These are phyloP conservation scores for Tigriopus californicus DNA, from an alignment of 2,888 invertebrate genomes.

Conservation along the genomic window DNA sequence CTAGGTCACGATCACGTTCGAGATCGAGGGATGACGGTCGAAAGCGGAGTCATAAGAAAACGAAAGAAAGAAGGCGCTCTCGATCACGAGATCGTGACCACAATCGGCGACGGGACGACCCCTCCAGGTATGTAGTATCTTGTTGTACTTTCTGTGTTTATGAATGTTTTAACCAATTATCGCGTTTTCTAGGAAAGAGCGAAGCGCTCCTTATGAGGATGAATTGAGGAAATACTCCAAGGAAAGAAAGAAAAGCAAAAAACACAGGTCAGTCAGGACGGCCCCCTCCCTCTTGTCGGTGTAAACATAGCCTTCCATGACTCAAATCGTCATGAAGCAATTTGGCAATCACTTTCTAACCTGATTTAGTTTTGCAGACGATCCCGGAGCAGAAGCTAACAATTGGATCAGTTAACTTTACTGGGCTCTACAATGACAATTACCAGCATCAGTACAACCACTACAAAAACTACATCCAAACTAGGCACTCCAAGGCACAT, in stretches of 20 bases:
- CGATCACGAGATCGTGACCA: background rate
- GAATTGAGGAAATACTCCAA: background rate
- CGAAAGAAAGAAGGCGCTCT: background rate
- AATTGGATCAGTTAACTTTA: no score
- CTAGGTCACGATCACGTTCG: background rate
- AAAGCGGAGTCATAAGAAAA: background rate
- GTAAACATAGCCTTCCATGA: no score
- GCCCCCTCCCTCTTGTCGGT: no score
- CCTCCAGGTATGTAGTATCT: background rate
- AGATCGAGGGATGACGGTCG: background rate
- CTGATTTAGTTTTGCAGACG: background rate
- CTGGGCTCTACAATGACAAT: no score
- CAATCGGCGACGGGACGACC: background rate
- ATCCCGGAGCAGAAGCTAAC: background rate
- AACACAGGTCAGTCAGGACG: background rate
- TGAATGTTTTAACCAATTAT: no score
- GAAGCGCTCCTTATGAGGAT: background rate
- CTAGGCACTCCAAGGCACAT: no score
- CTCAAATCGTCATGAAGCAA: no score
- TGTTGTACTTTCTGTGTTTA: no score
- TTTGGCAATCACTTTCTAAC: background rate
- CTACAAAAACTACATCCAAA: no score
- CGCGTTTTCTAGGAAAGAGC: no score
- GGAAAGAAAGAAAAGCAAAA: slow-evolving; percentile 8
- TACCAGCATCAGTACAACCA: no score